phyloP scores from a whole-genome alignment of 2,888 invertebrate species.

The Drosophila ezoana region DNA sequence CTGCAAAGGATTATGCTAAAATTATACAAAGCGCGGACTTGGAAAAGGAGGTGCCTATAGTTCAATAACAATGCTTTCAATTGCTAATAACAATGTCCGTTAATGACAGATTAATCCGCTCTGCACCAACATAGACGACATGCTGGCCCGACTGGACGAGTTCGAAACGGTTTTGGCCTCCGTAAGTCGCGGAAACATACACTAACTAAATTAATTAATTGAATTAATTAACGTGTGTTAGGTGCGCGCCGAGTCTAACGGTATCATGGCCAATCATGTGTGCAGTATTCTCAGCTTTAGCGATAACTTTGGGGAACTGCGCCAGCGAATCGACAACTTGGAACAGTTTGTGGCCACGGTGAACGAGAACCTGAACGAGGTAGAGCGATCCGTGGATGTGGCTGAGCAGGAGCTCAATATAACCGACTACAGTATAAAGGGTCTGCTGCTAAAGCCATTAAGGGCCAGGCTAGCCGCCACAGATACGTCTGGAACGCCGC shows the following conservation, averaged over 20 bases:
- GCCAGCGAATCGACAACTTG: constrained; percentile 86
- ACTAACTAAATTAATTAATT: not conserved
- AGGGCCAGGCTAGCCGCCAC: constrained; percentile 77
- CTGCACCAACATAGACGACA: constrained; percentile 88
- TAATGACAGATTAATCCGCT: constrained; percentile 85
- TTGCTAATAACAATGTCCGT: not conserved
- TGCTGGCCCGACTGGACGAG: constrained; percentile 89
- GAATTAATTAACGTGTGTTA: constrained; percentile 24
- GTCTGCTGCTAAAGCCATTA: constrained; percentile 87
- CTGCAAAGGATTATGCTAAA: constrained; percentile 86
- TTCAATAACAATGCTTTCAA: no score
- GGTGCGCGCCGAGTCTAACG: constrained; percentile 82
- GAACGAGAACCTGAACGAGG: constrained; percentile 85
- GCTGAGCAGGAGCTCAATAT: constrained; percentile 88
- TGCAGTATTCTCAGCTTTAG: constrained; percentile 86
- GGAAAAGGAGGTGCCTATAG: constrained; percentile 85
- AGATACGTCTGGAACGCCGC: constrained; percentile 26
- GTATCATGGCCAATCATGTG: constrained; percentile 85
- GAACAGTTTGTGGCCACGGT: constrained; percentile 86
- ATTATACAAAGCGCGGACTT: constrained; percentile 86
- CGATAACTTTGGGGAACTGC: constrained; percentile 86
- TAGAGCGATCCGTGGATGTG: constrained; percentile 87
- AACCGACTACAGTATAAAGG: constrained; percentile 87
- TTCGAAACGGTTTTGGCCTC: constrained; percentile 87
- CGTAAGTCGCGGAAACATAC: constrained; percentile 59